These are phyloP conservation scores for Orchestes rusci DNA, from an alignment of 2,888 invertebrate species.

Conservation along the genomic window DNA sequence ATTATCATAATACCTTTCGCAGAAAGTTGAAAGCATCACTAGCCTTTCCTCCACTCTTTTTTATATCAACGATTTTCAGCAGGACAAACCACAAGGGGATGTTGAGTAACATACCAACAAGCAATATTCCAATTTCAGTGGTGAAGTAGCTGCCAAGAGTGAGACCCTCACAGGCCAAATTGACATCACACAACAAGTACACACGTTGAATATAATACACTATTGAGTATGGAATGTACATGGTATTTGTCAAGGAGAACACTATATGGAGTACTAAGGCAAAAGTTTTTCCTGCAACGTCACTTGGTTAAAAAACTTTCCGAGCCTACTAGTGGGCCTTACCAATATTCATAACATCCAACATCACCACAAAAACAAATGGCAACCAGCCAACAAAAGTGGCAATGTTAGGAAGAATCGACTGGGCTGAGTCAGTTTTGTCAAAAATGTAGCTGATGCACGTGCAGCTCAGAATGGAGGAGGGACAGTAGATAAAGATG, in stretches of 20 bases:
- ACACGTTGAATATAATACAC: conserved; percentile 77
- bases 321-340: conserved; percentile 32
- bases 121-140: conserved; percentile 61
- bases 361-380: conserved; percentile 61
- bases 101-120: conserved; percentile 59
- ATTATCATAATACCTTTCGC: too few species aligned
- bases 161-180: conserved; percentile 55
- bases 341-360: conserved; percentile 68
- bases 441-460: conserved; percentile 74
- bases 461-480: conserved; percentile 69
- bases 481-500: conserved; percentile 64
- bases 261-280: conserved; percentile 64
- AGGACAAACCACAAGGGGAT: conserved; percentile 61
- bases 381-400: conserved; percentile 70
- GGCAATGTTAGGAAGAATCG: conserved; percentile 69
- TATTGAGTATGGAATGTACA: conserved; percentile 77
- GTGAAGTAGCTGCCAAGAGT: conserved; percentile 63
- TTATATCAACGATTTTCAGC: conserved; percentile 57
- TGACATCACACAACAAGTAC: conserved; percentile 63
- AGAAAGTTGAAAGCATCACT: conserved; percentile 49
- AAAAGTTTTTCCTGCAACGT: conserved; percentile 53
- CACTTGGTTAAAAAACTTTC: conserved; percentile 8
- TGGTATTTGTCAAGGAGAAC: conserved; percentile 67
- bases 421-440: conserved; percentile 75
- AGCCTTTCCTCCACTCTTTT: conserved; percentile 57